These are phyloP conservation scores for Taxidea taxus DNA, from an alignment of 2,113 vertebrate species.

Conservation along the genomic window DNA sequence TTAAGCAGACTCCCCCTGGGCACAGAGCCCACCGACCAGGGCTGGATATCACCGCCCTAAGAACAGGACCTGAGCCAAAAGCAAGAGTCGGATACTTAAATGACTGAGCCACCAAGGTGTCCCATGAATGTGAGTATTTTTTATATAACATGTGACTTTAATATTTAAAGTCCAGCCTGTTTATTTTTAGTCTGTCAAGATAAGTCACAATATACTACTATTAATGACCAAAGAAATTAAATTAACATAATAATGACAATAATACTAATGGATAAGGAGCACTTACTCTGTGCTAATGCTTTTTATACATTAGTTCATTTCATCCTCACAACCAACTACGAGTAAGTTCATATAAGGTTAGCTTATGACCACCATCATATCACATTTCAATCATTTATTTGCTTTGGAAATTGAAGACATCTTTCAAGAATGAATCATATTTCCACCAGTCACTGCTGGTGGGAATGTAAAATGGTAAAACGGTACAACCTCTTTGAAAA, in stretches of 20 bases:
- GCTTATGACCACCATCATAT: not conserved
- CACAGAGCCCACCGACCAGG: not conserved
- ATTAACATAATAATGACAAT: not conserved
- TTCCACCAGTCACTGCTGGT: not conserved
- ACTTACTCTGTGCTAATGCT: not conserved
- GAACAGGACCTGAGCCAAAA: not conserved
- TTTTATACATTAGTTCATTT: not conserved
- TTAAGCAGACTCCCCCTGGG: not conserved
- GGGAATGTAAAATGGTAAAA: not conserved
- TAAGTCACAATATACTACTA: not conserved
- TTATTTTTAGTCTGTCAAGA: not conserved
- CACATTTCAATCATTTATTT: not conserved
- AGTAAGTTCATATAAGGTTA: not conserved
- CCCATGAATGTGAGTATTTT: not conserved
- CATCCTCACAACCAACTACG: not conserved
- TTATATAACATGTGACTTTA: not conserved
- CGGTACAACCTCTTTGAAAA: not conserved
- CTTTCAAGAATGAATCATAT: not conserved
- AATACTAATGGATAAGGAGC: not conserved
- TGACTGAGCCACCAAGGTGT: not conserved
- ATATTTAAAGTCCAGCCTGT: not conserved
- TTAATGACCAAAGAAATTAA: not conserved
- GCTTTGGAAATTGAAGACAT: slow-evolving; percentile 2
- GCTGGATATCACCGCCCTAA: not conserved
- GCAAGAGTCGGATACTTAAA: not conserved